Conservation (phyloP, 1,140 invertebrate genomes). For the Pollicipes pollicipes region DNA sequence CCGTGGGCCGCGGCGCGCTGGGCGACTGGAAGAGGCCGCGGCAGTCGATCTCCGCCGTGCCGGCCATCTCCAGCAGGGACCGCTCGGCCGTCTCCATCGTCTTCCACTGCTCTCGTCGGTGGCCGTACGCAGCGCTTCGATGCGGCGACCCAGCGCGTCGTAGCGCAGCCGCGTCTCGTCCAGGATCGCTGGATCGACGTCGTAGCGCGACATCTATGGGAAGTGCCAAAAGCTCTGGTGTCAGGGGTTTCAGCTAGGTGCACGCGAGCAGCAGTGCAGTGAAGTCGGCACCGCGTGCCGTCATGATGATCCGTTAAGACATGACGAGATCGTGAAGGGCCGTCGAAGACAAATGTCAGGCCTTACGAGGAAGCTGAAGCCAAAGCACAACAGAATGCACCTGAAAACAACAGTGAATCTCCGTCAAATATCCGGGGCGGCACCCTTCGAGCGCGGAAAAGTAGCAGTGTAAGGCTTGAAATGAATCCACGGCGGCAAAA, state of each 20-base stretch:
- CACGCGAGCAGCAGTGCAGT: not conserved
- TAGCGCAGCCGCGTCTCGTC: constrained; percentile 68
- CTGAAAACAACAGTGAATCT: not conserved
- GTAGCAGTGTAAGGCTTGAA: no score
- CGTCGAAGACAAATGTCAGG: no score
- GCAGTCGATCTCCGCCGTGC: not conserved
- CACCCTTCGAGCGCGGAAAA: no score
- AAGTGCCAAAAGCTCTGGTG: not conserved
- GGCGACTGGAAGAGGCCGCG: not conserved
- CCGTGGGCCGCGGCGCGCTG: constrained; percentile 24
- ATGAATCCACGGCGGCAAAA: no score
- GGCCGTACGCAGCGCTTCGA: constrained; percentile 63
- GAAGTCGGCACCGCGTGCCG: not conserved
- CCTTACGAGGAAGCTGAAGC: not conserved
- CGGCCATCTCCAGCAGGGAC: constrained; percentile 61
- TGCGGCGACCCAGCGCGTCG: constrained; percentile 53
- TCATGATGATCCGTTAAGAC: no score
- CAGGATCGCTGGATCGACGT: constrained; percentile 29
- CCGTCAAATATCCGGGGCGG: no score
- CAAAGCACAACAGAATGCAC: not conserved
- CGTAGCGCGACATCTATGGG: not conserved
- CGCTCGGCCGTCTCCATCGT: constrained; percentile 83
- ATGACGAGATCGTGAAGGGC: no score
- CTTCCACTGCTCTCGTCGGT: constrained; percentile 91
- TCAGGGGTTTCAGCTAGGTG: no score